Evolutionary conservation across 2,888 invertebrate genomes (phyloP).

Genomic region (Hyles lineata): DNA sequence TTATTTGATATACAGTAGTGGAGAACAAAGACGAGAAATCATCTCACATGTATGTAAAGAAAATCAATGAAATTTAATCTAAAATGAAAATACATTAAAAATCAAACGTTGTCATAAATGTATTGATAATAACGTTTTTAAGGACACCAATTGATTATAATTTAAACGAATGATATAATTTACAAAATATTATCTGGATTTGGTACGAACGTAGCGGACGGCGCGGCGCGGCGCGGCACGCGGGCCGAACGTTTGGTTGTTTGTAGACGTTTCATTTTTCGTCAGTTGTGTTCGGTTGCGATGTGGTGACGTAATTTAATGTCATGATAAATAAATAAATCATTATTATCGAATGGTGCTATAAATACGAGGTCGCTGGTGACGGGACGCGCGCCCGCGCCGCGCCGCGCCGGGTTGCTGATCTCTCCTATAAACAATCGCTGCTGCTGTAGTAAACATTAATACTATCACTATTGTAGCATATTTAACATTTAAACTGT

Average conservation of each 20-base stretch:
- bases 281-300: conserved; percentile 19
- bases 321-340: conserved; percentile 56
- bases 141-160: too few relatives aligned
- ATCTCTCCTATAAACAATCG: conserved; percentile 66
- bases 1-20: too few relatives aligned
- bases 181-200: too few relatives aligned
- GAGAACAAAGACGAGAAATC: too few relatives aligned
- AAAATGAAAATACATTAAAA: too few relatives aligned
- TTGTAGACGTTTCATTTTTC: conserved; percentile 5
- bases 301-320: conserved; percentile 47
- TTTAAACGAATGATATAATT: too few relatives aligned
- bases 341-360: conserved; percentile 53
- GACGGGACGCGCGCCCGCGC: conserved; percentile 44
- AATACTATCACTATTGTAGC: conserved; percentile 49
- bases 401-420: conserved; percentile 60
- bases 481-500: conserved; percentile 31
- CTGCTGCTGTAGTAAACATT: conserved; percentile 64
- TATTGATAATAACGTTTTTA: too few relatives aligned
- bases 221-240: too few relatives aligned
- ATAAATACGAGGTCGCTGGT: conserved; percentile 50
- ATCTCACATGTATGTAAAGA: too few relatives aligned
- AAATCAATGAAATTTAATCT: too few relatives aligned
- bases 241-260: not conserved
- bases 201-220: not conserved
- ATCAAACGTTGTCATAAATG: too few relatives aligned